Percentiles rank a stretch among this genome's conserved stretches.
Conservation (phyloP, 23 tunicate species). For the Trididemnum miniatum region DNA sequence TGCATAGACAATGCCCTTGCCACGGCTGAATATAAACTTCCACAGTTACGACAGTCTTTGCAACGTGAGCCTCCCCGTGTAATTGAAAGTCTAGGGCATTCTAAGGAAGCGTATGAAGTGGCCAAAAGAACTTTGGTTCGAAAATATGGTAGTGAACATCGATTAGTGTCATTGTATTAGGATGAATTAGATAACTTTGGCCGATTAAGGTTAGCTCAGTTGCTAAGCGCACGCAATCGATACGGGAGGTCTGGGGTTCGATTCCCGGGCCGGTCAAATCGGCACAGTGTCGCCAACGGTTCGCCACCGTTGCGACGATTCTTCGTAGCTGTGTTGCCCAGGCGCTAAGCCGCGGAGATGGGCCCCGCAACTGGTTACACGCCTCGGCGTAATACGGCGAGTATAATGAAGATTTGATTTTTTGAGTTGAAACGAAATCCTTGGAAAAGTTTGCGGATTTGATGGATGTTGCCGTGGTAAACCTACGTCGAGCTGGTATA, state of each 20-base stretch:
- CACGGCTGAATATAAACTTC: slow-evolving; percentile 7
- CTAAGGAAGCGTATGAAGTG: slow-evolving; percentile 10
- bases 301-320: too few relatives aligned
- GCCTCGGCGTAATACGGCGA: too few relatives aligned
- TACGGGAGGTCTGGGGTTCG: too few relatives aligned
- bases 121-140: not conserved
- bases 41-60: not conserved
- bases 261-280: too few relatives aligned
- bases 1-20: slow-evolving; percentile 10
- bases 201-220: too few relatives aligned
- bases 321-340: too few relatives aligned
- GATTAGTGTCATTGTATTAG: not conserved
- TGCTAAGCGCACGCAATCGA: too few relatives aligned
- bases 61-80: not conserved
- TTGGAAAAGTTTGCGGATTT: slow-evolving; percentile 23
- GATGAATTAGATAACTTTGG: slow-evolving; percentile 9
- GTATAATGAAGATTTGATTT: too few relatives aligned
- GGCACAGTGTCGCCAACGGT: too few relatives aligned
- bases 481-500: not conserved
- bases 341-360: too few relatives aligned
- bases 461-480: slow-evolving; percentile 10
- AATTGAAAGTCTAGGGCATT: slow-evolving; percentile 3
- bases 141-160: slow-evolving; percentile 2
- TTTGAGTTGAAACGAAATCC: not conserved
- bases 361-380: too few relatives aligned